These are phyloP conservation scores for Cyphomyrus plagiostoma DNA, from an alignment of 2,113 vertebrate genomes.

Conservation along the genomic window DNA sequence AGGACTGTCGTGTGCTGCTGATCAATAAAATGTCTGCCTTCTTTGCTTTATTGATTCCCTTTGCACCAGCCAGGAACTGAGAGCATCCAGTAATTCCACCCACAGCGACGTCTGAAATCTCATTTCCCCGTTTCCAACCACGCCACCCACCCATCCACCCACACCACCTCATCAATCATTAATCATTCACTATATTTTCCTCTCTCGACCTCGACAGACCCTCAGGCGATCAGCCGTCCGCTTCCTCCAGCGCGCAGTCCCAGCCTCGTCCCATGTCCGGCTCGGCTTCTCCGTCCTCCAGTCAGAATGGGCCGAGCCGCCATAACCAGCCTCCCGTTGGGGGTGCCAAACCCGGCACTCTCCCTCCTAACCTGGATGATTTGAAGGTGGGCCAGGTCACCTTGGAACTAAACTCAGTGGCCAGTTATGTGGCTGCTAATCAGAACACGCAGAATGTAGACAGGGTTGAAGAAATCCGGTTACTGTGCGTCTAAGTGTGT, in stretches of 20 bases:
- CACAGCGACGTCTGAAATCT: not conserved
- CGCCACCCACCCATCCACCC: not conserved
- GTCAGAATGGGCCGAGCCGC: conserved; percentile 44
- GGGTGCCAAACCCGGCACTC: conserved; percentile 50
- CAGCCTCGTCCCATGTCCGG: conserved; percentile 40
- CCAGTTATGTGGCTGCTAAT: not conserved
- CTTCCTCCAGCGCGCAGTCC: conserved; percentile 38
- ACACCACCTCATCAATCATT: not conserved
- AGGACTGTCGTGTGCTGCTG: not conserved
- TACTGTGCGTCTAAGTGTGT: not conserved
- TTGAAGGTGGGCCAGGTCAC: conserved; percentile 68
- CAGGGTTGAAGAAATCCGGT: not conserved
- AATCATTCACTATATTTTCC: not conserved
- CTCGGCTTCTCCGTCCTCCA: conserved; percentile 42
- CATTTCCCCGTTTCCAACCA: not conserved
- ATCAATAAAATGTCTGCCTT: not conserved
- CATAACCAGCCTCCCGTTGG: conserved; percentile 48
- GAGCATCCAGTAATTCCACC: not conserved
- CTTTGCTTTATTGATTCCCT: not conserved
- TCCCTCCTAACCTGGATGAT: conserved; percentile 79
- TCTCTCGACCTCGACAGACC: conserved; percentile 48
- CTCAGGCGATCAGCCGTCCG: conserved; percentile 58
- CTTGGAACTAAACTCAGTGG: not conserved
- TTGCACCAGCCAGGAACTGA: not conserved
- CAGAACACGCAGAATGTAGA: not conserved